A percentile compares a stretch with the other conserved stretches of the same genome.
phyloP scores from a whole-genome alignment of 2,888 invertebrate species.

The Melanophora roralis region DNA sequence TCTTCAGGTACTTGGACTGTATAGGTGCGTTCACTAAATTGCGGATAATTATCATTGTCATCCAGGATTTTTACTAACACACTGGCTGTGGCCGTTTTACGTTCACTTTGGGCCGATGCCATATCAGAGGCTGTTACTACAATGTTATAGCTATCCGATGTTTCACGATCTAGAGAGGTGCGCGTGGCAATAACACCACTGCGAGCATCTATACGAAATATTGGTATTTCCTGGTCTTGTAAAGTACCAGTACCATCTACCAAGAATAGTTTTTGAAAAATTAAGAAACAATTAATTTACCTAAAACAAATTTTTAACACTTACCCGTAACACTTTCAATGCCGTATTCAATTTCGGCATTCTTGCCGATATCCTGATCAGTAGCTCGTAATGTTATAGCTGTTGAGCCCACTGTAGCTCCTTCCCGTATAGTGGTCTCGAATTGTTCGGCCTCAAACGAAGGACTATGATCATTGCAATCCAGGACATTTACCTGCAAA shows the following conservation, averaged over 20 bases:
- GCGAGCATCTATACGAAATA: conserved; percentile 90
- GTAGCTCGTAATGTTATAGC: conserved; percentile 94
- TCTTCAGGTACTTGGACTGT: conserved; percentile 93
- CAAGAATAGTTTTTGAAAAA: neutral
- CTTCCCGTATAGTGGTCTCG: conserved; percentile 91
- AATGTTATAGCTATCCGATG: conserved; percentile 88
- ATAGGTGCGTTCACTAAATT: conserved; percentile 93
- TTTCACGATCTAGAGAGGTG: conserved; percentile 90
- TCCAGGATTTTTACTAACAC: conserved; percentile 89
- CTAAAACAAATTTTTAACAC: too few relatives aligned
- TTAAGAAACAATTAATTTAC: neutral
- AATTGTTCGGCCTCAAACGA: conserved; percentile 94
- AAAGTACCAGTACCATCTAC: conserved; percentile 79
- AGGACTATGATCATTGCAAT: conserved; percentile 97
- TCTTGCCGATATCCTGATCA: conserved; percentile 93
- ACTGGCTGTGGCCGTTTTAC: conserved; percentile 89
- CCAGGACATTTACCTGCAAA: conserved; percentile 92
- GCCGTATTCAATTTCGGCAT: conserved; percentile 90
- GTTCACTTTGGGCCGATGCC: conserved; percentile 86
- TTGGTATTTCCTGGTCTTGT: conserved; percentile 84
- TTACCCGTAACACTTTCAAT: conserved; percentile 84
- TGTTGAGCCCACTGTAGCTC: conserved; percentile 90
- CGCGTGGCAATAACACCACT: conserved; percentile 92
- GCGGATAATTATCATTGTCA: conserved; percentile 96
- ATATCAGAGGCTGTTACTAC: conserved; percentile 91